These are phyloP conservation scores for Zele albiditarsus DNA, from an alignment of 2,888 invertebrate genomes.

Conservation along the genomic window DNA sequence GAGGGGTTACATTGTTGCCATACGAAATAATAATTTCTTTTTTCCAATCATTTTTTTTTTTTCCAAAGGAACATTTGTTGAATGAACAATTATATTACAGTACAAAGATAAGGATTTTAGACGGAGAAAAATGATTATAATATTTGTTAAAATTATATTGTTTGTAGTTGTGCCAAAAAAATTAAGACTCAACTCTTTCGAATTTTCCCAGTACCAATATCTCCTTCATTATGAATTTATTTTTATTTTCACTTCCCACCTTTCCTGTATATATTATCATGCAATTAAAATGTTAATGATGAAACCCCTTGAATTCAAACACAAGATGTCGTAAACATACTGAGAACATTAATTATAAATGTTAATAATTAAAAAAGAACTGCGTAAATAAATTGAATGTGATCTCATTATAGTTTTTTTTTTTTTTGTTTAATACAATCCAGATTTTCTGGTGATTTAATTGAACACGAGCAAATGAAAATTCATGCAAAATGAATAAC, in stretches of 20 bases:
- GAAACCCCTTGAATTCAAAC: neutral
- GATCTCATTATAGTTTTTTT: neutral
- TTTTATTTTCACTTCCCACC: neutral
- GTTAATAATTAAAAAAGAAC: neutral
- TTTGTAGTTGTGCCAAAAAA: too few species aligned
- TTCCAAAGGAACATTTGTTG: too few species aligned
- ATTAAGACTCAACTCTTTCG: too few species aligned
- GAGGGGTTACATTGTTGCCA: too few species aligned
- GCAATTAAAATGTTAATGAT: conserved; percentile 34
- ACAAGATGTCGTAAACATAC: neutral
- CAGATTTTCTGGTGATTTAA: neutral
- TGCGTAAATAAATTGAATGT: neutral
- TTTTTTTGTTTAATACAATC: neutral
- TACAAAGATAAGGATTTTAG: too few species aligned
- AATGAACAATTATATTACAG: too few species aligned
- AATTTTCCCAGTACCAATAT: neutral
- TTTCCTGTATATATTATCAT: too few species aligned
- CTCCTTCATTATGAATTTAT: conserved; percentile 30
- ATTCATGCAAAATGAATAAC: conserved; percentile 1
- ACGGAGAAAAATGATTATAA: too few species aligned
- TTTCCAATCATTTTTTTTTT: too few species aligned
- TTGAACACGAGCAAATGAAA: neutral
- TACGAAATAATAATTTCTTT: too few species aligned
- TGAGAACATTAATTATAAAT: neutral
- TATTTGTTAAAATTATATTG: too few species aligned